Percentiles rank a stretch among this genome's conserved stretches.
These are phyloP conservation scores for Leptinotarsa haldemani DNA, from an alignment of 2,888 invertebrate species.

Conservation along the genomic window DNA sequence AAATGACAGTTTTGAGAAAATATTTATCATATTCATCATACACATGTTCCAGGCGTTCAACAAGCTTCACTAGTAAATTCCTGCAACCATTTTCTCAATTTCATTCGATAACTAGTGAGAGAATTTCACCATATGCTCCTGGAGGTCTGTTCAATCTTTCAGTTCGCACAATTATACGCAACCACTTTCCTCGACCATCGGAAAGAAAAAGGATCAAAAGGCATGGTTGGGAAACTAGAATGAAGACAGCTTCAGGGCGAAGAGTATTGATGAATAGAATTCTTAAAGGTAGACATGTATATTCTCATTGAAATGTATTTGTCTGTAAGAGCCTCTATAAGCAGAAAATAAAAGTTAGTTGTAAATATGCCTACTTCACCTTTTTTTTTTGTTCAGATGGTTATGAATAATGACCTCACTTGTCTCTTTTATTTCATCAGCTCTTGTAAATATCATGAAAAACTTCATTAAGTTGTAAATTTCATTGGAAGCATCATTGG, in stretches of 20 bases:
- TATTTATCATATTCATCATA: neutral
- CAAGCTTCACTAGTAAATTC: conserved; percentile 23
- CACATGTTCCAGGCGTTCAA: neutral
- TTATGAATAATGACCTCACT: neutral
- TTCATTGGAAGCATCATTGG: too few species aligned
- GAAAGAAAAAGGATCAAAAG: conserved; percentile 77
- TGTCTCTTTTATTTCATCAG: too few species aligned
- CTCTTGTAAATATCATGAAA: too few species aligned
- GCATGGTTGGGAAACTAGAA: conserved; percentile 78
- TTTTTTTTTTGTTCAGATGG: neutral
- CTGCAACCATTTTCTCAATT: conserved; percentile 30
- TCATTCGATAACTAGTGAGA: conserved; percentile 36
- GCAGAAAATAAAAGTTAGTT: too few species aligned
- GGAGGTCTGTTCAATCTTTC: conserved; percentile 58
- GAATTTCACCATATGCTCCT: conserved; percentile 36
- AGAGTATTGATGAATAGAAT: conserved; percentile 80
- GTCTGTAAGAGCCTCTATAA: neutral
- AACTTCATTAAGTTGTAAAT: too few species aligned
- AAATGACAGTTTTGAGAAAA: neutral
- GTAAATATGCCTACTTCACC: neutral
- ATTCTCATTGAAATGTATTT: conserved; percentile 70
- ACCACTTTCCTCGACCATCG: conserved; percentile 80
- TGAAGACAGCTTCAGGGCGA: conserved; percentile 78
- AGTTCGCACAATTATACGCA: conserved; percentile 70
- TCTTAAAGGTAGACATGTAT: conserved; percentile 77